A percentile compares a stretch with the other conserved stretches of the same genome.
phyloP scores from a whole-genome alignment of 2,113 vertebrate genomes.

The Formicarius rufipectus region DNA sequence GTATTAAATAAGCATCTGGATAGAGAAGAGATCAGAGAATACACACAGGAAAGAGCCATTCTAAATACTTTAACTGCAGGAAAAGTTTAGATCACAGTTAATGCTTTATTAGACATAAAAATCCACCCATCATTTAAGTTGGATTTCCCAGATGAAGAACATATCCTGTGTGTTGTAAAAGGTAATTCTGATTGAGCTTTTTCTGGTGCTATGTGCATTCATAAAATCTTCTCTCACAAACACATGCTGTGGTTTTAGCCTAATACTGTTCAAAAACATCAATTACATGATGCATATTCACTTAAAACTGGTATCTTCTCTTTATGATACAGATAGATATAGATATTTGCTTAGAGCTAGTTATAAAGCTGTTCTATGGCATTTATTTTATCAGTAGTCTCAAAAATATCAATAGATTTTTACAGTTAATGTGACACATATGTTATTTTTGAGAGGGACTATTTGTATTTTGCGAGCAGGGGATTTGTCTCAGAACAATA shows the following conservation, averaged over 20 bases:
- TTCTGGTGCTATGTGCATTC: neutral
- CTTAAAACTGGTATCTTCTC: neutral
- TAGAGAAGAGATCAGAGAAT: neutral
- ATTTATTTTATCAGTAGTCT: neutral
- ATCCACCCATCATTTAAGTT: neutral
- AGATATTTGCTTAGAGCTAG: neutral
- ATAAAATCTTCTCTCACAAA: neutral
- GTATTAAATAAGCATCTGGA: neutral
- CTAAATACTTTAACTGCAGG: neutral
- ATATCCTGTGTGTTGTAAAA: constrained; percentile 21
- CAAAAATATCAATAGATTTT: neutral
- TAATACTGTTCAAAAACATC: neutral
- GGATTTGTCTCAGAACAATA: neutral
- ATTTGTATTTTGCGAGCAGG: neutral
- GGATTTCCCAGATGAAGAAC: neutral
- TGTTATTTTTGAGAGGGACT: neutral
- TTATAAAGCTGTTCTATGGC: neutral
- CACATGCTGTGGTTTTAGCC: neutral
- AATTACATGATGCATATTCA: neutral
- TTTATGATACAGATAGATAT: neutral
- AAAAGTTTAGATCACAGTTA: constrained; percentile 7
- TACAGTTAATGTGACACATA: neutral
- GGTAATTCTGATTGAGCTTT: neutral
- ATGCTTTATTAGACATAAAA: constrained; percentile 26
- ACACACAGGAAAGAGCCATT: neutral